Conservation (phyloP, 2,888 invertebrate species). For the Drosophila sordidapex region DNA sequence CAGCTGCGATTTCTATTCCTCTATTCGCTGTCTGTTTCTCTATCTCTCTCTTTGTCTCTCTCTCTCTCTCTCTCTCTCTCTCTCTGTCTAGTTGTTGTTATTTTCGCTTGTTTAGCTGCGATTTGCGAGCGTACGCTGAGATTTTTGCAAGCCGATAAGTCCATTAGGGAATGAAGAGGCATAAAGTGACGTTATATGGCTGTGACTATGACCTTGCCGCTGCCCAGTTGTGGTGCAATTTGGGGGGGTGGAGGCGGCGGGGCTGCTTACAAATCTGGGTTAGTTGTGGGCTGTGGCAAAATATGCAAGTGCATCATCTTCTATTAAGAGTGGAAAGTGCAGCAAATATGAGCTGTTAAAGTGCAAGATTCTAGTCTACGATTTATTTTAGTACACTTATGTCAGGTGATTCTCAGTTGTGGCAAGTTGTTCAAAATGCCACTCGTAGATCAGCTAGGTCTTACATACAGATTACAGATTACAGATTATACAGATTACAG, state of each 20-base stretch:
- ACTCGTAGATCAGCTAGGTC: background rate
- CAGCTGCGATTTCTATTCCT: constrained; percentile 31
- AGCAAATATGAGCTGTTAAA: background rate
- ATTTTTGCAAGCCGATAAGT: constrained; percentile 68
- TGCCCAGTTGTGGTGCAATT: constrained; percentile 10
- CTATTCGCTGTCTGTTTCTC: constrained; percentile 3
- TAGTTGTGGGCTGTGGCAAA: constrained; percentile 36
- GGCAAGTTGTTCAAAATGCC: background rate
- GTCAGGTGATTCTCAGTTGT: background rate
- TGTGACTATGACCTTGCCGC: constrained; percentile 57
- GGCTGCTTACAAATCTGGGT: constrained; percentile 39
- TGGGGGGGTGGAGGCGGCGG: background rate
- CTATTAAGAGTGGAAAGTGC: constrained; percentile 2
- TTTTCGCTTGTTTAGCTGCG: constrained; percentile 57
- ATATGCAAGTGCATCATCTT: constrained; percentile 2
- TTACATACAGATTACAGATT: no score
- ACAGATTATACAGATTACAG: background rate
- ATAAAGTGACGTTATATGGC: constrained; percentile 47
- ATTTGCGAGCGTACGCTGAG: constrained; percentile 51
- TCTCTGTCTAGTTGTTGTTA: background rate
- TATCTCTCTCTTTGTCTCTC: background rate
- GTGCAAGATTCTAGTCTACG: background rate
- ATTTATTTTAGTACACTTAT: background rate
- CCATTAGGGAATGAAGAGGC: constrained; percentile 59
- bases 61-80: background rate